Base-by-base conservation (phyloP, 2,113 vertebrate genomes). In the Macquaria australasica region DNA sequence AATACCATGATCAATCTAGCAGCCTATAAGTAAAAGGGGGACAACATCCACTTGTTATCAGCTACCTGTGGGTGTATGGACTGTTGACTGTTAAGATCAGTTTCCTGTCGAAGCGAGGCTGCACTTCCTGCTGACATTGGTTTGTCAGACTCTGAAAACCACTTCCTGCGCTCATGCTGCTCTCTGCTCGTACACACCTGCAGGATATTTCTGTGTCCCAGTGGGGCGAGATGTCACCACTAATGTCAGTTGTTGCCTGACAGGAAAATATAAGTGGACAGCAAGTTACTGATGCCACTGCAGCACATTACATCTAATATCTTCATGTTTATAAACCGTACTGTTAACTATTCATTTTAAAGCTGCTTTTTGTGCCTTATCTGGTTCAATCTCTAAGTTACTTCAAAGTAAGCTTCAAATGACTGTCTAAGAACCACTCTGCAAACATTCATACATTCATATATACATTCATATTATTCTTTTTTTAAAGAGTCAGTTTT, bases 141-240 rank as follows among this genome's bases (percentile, higher is more conserved):
- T 72, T 81, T 73, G 21, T 77, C 39, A 64, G 25, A 80, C 55
- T 73, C 45, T 78, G 20, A 82, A 82, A 94, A 91, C 94, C 94
- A 93, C 94, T 92, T 95, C 94, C 93, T 93, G 92, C 21, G 0
- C 64, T 87, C 79, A 56, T 60, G 58, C n/a, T 60, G 55, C 82
- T 88, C 34, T 90, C 43, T 73, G 70, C 45, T 80, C 4, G 1
- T 14, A 72, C 85, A 81, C 91, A 94, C 91, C 92, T 93, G 88
- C 88, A 89, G 48, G 45, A 72, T 66, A 64, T n/a, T 73, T 77
- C 75, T 66, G 31, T 18, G 25, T 28, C 2, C 21, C 34, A 58
- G 1, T 21, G 1, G 10, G 23, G 43, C 3, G 0, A 48, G 12
- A 62, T 60, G 45, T 6, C 20, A 18, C 10, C 10, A 34, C 0